Evolutionary conservation across 2,797 vertebrate genomes (phyloP), one percentile per base, ranked within the genome.

Genomic region (Artibeus jamaicensis): DNA sequence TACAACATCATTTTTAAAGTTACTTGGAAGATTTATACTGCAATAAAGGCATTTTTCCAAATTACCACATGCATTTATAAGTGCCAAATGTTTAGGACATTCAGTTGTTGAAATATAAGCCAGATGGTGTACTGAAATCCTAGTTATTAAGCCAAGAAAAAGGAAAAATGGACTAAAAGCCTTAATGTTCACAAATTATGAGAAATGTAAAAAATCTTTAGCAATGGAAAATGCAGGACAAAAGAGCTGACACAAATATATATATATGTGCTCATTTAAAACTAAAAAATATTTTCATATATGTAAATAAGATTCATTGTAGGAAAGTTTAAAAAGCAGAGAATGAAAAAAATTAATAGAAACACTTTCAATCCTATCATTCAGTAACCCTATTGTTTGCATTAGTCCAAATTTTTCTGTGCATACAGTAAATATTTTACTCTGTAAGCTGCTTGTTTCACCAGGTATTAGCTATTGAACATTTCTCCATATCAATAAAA

Each of bases 1-100:
- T 78, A 73, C 70, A 70, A 65, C 26, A 67, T 44, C 59, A 89
- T 95, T 91, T 89, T 94, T 50, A 89, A 95, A 93, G 89, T 94
- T 87, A 93, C 59, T 91, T 91, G 86, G 79, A 95, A 94, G 93
- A 95, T 89, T 94, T 94, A 96, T 85, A 71, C n/a, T 81, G 32
- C 44, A 96, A 91, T 68, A 85, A 89, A 96, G 83, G 86, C 86
- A 55, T 76, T 93, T 82, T 94, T 94, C 95, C 92, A 96, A 95
- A 93, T 97, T 93, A 97, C 79, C 76, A 93, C 93, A 94, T 91
- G 81, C 76, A 89, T 94, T 97, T 91, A 82, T 65, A 95, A 96
- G 77, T 77, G 97, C 93, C 93, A 96, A 96, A 89, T 78, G 86
- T 87, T 97, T 96, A 96, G 37, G 76, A 94, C 22, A 42, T 94